Conservation (phyloP, 2,797 vertebrate species). For the Phyllotis vaccarum region DNA sequence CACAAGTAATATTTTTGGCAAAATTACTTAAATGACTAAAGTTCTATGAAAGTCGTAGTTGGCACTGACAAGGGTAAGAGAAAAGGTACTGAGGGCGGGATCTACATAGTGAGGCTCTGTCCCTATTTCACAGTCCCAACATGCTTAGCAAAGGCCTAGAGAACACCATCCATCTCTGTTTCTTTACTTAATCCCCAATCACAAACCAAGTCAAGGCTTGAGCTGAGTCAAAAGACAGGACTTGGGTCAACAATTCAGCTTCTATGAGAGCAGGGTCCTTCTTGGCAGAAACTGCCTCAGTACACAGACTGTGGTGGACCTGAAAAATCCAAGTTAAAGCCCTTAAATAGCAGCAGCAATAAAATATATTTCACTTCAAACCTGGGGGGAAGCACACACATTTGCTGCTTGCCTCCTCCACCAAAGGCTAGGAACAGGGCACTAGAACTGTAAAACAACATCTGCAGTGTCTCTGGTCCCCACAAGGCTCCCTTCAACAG, state of each 20-base stretch:
- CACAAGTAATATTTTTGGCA: background rate
- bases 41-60: slow-evolving; percentile 15
- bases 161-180: background rate
- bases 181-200: slow-evolving; percentile 23
- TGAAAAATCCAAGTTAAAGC: slow-evolving; percentile 51
- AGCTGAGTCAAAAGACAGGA: slow-evolving; percentile 5
- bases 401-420: background rate
- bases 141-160: slow-evolving; percentile 21
- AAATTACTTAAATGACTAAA: slow-evolving; percentile 23
- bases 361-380: background rate
- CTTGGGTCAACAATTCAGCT: background rate
- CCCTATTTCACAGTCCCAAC: background rate
- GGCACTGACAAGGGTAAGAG: background rate
- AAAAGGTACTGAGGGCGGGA: background rate
- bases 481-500: background rate
- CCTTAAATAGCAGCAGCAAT: slow-evolving; percentile 35
- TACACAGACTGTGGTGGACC: background rate
- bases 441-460: slow-evolving; percentile 15
- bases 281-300: slow-evolving; percentile 40
- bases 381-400: background rate
- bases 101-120: too few species aligned
- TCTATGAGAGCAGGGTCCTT: background rate
- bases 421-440: slow-evolving; percentile 24
- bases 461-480: background rate
- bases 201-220: slow-evolving; percentile 10